A percentile compares a stretch with the other conserved stretches of the same genome.
Evolutionary conservation across 1,140 invertebrate genomes (phyloP).

Genomic region (Thaumetopoea pityocampa): DNA sequence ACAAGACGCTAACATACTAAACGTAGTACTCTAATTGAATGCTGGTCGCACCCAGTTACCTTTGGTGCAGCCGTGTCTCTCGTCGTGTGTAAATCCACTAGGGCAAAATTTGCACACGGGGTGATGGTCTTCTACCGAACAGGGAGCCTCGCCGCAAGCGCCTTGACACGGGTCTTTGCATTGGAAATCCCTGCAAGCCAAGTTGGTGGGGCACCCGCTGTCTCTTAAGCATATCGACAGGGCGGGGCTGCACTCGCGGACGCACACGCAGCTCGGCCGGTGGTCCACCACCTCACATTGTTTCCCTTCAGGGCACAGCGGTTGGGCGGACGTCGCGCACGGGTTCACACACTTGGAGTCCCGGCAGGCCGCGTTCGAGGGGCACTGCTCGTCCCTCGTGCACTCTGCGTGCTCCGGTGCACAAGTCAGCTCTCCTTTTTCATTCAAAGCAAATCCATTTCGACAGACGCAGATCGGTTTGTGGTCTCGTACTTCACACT

Average conservation of each 20-base stretch:
- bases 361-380: conserved; percentile 89
- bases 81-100: conserved; percentile 90
- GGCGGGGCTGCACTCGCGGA: conserved; percentile 89
- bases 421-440: conserved; percentile 88
- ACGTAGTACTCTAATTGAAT: conserved; percentile 39
- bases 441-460: conserved; percentile 90
- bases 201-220: conserved; percentile 88
- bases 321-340: conserved; percentile 80
- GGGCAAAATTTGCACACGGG: conserved; percentile 96
- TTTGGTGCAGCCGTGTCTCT: conserved; percentile 95
- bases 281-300: conserved; percentile 91
- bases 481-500: conserved; percentile 91
- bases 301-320: conserved; percentile 86
- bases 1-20: conserved; percentile 55
- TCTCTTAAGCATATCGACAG: conserved; percentile 92
- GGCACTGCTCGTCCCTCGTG: conserved; percentile 87
- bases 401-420: conserved; percentile 88
- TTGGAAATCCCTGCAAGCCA: conserved; percentile 91
- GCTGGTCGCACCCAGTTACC: conserved; percentile 80
- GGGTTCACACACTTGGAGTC: conserved; percentile 90
- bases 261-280: conserved; percentile 89
- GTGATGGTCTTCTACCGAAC: conserved; percentile 94
- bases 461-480: conserved; percentile 91
- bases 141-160: conserved; percentile 89
- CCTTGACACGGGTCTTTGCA: conserved; percentile 92